Conservation (phyloP, 2,113 vertebrate genomes). For the Ciconia maguari region DNA sequence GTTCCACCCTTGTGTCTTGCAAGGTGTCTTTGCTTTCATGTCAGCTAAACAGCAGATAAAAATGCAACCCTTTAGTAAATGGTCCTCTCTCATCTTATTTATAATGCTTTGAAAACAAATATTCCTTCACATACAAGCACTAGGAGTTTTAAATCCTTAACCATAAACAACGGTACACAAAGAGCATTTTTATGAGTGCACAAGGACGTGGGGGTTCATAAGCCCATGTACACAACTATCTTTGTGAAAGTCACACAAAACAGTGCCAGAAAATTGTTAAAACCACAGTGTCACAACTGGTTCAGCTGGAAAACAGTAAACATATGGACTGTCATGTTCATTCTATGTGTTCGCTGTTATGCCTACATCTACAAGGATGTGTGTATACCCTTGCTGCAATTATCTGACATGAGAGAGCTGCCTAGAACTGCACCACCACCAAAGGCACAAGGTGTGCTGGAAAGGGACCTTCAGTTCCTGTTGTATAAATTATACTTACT, state of each 20-base stretch:
- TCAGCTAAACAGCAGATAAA: background rate
- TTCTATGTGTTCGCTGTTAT: background rate
- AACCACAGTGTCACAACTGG: background rate
- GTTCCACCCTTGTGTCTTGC: background rate
- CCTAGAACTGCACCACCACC: background rate
- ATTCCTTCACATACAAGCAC: background rate
- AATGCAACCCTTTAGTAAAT: background rate
- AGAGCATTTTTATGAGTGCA: background rate
- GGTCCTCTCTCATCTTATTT: background rate
- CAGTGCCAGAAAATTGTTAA: background rate
- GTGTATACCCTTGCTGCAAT: background rate
- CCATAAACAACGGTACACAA: background rate
- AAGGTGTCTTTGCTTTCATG: background rate
- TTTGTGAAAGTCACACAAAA: background rate
- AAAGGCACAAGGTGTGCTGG: background rate
- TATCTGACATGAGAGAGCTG: background rate
- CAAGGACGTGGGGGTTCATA: background rate
- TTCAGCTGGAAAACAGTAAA: background rate
- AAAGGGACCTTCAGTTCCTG: background rate
- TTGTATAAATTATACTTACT: background rate
- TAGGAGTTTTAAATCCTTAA: background rate
- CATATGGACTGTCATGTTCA: background rate
- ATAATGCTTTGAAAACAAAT: background rate
- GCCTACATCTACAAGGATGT: background rate
- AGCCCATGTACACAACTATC: rapidly evolving